Evolutionary conservation across 2,888 invertebrate genomes (phyloP).

Genomic region (Strigamia maritima): DNA sequence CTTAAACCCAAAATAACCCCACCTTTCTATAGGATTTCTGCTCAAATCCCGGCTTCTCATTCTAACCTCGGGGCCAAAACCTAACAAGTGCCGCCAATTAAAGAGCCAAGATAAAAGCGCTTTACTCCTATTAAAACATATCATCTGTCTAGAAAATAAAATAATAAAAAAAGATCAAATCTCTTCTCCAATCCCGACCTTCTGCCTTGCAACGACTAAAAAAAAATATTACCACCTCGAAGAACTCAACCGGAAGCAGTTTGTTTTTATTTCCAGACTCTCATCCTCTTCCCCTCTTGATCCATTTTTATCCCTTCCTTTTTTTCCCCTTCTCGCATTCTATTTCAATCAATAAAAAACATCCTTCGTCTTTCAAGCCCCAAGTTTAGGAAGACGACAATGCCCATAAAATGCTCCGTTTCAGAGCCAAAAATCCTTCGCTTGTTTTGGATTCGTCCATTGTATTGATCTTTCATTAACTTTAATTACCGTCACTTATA

Average conservation of each 20-base stretch:
- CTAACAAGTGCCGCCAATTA: neutral
- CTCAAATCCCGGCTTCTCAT: neutral
- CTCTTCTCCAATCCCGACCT: neutral
- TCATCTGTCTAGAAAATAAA: too few species aligned
- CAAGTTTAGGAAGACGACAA: neutral
- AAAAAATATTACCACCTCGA: neutral
- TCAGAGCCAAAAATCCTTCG: neutral
- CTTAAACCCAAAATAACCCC: neutral
- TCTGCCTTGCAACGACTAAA: too few species aligned
- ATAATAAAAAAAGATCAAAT: neutral
- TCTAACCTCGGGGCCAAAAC: neutral
- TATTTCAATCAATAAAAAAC: neutral
- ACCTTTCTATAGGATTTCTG: neutral
- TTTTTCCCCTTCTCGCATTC: neutral
- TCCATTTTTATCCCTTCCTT: neutral
- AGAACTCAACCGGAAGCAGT: neutral
- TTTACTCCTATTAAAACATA: neutral
- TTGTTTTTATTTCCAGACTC: neutral
- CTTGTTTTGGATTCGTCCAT: neutral
- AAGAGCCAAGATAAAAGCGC: neutral
- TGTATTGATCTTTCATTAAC: neutral
- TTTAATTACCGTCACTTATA: neutral
- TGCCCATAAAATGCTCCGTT: neutral
- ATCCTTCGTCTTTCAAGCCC: neutral
- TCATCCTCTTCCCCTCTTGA: neutral